Percentiles rank a stretch among this genome's conserved stretches.
These are phyloP conservation scores for Babyrousa celebensis DNA, from an alignment of 2,797 vertebrate genomes.

Conservation along the genomic window DNA sequence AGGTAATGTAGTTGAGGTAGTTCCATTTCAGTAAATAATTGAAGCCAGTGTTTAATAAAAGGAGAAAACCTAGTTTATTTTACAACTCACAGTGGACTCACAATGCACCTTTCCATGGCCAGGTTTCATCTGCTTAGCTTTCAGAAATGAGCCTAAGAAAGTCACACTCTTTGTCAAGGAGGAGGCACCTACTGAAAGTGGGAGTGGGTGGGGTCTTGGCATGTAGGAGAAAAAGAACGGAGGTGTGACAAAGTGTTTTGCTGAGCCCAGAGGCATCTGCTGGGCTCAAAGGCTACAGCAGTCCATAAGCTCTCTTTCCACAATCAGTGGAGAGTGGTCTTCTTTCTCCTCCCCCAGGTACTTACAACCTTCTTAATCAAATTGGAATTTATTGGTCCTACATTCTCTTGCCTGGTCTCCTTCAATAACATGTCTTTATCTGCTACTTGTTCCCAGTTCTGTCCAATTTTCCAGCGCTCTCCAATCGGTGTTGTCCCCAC, in stretches of 20 bases:
- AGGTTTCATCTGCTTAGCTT: conserved; percentile 59
- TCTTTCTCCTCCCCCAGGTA: conserved; percentile 62
- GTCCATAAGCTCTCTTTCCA: conserved; percentile 50
- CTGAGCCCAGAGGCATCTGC: not conserved
- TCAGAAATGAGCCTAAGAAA: conserved; percentile 23
- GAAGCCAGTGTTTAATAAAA: conserved; percentile 68
- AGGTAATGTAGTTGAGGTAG: not conserved
- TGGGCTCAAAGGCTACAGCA: not conserved
- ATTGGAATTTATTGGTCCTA: conserved; percentile 82
- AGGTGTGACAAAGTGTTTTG: not conserved
- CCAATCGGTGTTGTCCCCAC: conserved; percentile 71
- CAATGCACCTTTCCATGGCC: conserved; percentile 55
- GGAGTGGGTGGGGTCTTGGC: not conserved
- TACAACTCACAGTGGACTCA: not conserved
- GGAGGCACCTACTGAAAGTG: not conserved
- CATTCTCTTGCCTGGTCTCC: conserved; percentile 71
- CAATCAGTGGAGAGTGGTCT: conserved; percentile 81
- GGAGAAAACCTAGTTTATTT: conserved; percentile 27
- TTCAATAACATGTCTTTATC: conserved; percentile 86
- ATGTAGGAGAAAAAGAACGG: conserved; percentile 57
- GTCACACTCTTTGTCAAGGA: conserved; percentile 65
- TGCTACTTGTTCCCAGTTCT: conserved; percentile 81
- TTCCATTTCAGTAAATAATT: conserved; percentile 44
- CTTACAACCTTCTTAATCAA: conserved; percentile 87
- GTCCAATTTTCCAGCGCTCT: conserved; percentile 83